Conservation (phyloP, 2,888 invertebrate genomes). For the Tholera decimalis region DNA sequence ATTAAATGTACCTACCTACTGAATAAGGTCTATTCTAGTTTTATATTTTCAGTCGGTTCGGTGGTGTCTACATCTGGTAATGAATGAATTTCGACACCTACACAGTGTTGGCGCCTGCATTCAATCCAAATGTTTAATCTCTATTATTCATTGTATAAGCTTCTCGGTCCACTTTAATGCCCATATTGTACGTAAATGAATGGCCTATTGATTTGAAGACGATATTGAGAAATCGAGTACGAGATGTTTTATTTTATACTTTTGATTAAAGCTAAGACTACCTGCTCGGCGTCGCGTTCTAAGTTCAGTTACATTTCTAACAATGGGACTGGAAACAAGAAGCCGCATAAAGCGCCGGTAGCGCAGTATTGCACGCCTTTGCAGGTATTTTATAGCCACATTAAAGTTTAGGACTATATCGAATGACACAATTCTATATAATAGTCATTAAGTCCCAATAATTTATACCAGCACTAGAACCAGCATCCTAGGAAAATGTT, state of each 20-base stretch:
- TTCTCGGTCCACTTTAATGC: constrained; percentile 50
- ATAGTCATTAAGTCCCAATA: constrained; percentile 16
- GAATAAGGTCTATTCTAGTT: constrained; percentile 16
- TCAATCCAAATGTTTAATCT: constrained; percentile 59
- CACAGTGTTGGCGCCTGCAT: constrained; percentile 51
- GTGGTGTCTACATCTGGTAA: constrained; percentile 38
- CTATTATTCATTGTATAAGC: constrained; percentile 66
- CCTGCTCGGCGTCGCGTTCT: constrained; percentile 75
- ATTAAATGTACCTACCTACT: background rate
- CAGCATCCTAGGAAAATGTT: constrained; percentile 15
- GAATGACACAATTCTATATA: constrained; percentile 41
- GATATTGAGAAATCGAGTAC: constrained; percentile 31
- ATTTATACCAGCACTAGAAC: constrained; percentile 17
- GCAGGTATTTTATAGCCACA: constrained; percentile 67
- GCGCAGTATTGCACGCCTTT: constrained; percentile 56
- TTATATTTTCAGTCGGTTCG: constrained; percentile 37
- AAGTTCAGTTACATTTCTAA: constrained; percentile 78
- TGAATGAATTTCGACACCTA: constrained; percentile 67
- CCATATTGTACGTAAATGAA: constrained; percentile 53
- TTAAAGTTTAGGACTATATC: constrained; percentile 47
- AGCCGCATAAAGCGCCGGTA: constrained; percentile 63
- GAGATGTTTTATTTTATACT: constrained; percentile 45
- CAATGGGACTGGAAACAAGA: constrained; percentile 77
- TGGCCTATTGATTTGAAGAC: constrained; percentile 46
- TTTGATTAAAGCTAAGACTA: constrained; percentile 68